phyloP scores from a whole-genome alignment of 2,888 invertebrate genomes.

The Pecten maximus region DNA sequence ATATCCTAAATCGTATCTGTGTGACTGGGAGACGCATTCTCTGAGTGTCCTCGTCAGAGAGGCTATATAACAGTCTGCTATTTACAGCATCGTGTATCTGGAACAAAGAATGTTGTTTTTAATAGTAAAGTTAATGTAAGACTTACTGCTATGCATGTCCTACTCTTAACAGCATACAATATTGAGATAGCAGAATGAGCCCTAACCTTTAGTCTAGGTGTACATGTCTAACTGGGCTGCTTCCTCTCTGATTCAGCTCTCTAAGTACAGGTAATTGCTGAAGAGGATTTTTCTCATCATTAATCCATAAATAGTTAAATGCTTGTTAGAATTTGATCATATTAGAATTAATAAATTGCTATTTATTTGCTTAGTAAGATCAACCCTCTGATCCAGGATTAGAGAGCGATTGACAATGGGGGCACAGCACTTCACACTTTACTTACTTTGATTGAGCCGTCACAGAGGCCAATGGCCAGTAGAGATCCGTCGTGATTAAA shows the following conservation, averaged over 20 bases:
- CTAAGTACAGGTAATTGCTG: too few relatives aligned
- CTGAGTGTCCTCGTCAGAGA: slow-evolving; percentile 76
- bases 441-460: slow-evolving; percentile 78
- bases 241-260: too few relatives aligned
- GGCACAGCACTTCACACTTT: not conserved
- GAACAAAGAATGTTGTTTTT: slow-evolving; percentile 53
- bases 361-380: not conserved
- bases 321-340: not conserved
- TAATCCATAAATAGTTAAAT: not conserved
- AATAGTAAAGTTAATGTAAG: too few relatives aligned
- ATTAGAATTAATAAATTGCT: not conserved
- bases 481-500: slow-evolving; percentile 75
- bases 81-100: slow-evolving; percentile 75
- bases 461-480: slow-evolving; percentile 78
- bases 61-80: slow-evolving; percentile 73
- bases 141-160: too few relatives aligned
- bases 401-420: not conserved
- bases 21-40: slow-evolving; percentile 77
- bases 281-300: too few relatives aligned
- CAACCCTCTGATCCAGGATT: not conserved
- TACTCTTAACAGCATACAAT: too few relatives aligned
- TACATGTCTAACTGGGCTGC: too few relatives aligned
- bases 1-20: slow-evolving; percentile 76
- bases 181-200: too few relatives aligned
- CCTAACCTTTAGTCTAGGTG: too few relatives aligned